Conservation (phyloP, 2,797 vertebrate species). For the Antrozous pallidus region DNA sequence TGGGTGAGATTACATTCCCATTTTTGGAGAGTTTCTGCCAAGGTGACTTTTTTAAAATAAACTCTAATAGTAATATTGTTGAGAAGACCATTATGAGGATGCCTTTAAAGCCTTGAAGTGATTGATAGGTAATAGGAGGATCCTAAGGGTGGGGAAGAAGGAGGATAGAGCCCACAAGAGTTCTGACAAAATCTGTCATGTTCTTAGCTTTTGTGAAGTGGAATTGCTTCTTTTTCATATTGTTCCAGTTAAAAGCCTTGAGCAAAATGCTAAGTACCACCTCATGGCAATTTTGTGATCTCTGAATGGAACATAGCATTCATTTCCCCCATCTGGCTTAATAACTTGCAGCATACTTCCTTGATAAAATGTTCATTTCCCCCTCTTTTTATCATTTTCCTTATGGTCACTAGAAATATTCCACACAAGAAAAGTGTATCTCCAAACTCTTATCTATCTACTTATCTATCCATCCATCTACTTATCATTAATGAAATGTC, state of each 20-base stretch:
- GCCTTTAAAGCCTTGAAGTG: background rate
- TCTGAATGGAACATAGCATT: background rate
- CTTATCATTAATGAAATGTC: background rate
- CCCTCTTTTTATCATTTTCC: background rate
- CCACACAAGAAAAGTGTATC: background rate
- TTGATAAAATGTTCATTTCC: background rate
- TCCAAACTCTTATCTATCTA: background rate
- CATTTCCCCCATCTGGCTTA: background rate
- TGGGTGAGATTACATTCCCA: background rate
- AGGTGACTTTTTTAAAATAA: background rate
- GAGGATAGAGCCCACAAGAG: rapidly evolving
- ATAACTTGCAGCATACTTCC: background rate
- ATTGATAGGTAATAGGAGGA: background rate
- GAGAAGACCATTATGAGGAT: background rate
- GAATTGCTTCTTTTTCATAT: background rate
- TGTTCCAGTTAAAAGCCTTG: background rate
- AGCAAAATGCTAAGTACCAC: background rate
- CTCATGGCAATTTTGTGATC: background rate
- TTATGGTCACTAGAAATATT: background rate
- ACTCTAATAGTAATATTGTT: background rate
- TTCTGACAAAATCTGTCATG: background rate
- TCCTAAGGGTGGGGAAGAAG: too few relatives aligned
- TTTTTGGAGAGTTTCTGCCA: background rate
- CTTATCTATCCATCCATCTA: background rate
- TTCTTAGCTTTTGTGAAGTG: background rate